Conservation (phyloP, 2,113 vertebrate genomes). For the Malurus cyaneus region DNA sequence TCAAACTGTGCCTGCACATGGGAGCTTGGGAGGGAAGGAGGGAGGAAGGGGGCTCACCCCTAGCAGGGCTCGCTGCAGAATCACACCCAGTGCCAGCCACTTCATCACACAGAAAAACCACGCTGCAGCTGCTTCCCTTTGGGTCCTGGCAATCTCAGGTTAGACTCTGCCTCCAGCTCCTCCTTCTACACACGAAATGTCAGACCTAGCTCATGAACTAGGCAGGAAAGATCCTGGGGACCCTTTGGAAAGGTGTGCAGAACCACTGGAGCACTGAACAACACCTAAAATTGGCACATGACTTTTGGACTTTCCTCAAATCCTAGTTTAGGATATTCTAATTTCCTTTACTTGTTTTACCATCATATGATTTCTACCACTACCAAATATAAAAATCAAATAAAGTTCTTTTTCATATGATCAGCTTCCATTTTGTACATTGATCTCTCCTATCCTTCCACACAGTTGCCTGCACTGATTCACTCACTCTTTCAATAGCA, state of each 20-base stretch:
- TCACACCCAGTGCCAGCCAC: not conserved
- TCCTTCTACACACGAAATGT: not conserved
- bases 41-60: not conserved
- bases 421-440: not conserved
- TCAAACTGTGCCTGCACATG: not conserved
- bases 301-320: not conserved
- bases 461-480: not conserved
- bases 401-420: not conserved
- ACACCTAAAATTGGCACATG: not conserved
- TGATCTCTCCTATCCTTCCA: not conserved
- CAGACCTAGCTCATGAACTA: not conserved
- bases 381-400: not conserved
- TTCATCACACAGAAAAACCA: not conserved
- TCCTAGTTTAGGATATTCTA: not conserved
- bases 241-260: not conserved
- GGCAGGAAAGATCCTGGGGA: not conserved
- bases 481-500: not conserved
- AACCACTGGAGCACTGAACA: not conserved
- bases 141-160: not conserved
- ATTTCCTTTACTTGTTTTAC: not conserved
- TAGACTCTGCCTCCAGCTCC: not conserved
- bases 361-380: not conserved
- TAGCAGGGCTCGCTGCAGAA: not conserved
- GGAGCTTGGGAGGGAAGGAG: not conserved
- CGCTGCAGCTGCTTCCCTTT: not conserved